A percentile compares a stretch with the other conserved stretches of the same genome.
Conservation (phyloP, 2,797 vertebrate genomes). For the Emys orbicularis region DNA sequence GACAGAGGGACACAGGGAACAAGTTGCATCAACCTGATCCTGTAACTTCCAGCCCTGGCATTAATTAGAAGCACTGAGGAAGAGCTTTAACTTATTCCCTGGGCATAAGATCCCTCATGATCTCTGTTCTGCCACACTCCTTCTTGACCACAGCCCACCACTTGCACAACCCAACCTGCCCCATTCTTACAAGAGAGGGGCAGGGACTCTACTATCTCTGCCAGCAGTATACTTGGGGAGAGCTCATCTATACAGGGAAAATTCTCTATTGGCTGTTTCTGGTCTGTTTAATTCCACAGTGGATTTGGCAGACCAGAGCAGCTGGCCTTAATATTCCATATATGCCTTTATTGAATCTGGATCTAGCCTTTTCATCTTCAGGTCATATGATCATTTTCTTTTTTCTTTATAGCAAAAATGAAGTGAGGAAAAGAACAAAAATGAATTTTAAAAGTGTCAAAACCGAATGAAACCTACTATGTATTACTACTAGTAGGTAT, state of each 20-base stretch:
- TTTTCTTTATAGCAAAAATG: neutral
- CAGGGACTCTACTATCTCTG: neutral
- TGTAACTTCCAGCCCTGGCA: neutral
- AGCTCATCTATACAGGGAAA: neutral
- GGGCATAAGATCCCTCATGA: neutral
- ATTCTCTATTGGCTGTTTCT: neutral
- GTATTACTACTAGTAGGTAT: neutral
- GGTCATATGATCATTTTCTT: neutral
- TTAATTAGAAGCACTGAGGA: neutral
- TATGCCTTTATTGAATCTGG: neutral
- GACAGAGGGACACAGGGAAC: neutral
- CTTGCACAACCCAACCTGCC: neutral
- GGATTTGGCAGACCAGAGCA: neutral
- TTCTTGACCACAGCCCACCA: neutral
- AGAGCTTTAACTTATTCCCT: too few relatives aligned
- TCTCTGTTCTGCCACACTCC: neutral
- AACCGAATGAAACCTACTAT: neutral
- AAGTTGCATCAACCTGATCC: neutral
- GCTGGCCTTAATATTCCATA: too few relatives aligned
- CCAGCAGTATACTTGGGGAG: neutral
- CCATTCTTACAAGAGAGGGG: neutral
- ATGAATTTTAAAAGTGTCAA: neutral
- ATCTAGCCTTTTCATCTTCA: neutral
- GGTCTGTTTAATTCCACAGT: neutral
- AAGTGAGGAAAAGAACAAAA: neutral